These are phyloP conservation scores for Microctenopoma steveboyesi DNA, from an alignment of 2,797 vertebrate species.

Conservation along the genomic window DNA sequence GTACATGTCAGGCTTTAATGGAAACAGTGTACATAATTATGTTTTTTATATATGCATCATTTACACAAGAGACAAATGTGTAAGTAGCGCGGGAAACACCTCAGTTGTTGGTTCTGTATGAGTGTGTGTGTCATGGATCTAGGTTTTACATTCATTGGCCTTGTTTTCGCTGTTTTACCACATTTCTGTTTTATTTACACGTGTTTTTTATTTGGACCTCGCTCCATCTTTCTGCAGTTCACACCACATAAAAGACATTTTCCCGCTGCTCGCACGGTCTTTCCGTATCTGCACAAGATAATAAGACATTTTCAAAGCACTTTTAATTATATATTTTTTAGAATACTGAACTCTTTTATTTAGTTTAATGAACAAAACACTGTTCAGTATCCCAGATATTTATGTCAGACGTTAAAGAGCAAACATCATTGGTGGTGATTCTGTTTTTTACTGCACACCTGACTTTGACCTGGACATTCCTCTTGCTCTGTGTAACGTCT, in stretches of 20 bases:
- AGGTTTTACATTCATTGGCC: slow-evolving; percentile 18
- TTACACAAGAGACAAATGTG: slow-evolving; percentile 20
- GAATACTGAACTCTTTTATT: background rate
- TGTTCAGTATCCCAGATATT: slow-evolving; percentile 27
- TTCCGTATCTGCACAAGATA: background rate
- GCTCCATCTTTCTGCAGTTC: slow-evolving; percentile 24
- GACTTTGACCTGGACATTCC: slow-evolving; percentile 69
- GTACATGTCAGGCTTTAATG: background rate
- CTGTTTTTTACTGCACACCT: slow-evolving; percentile 56
- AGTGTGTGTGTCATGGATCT: background rate
- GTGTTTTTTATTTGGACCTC: slow-evolving; percentile 58
- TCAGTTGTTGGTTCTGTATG: slow-evolving; percentile 2
- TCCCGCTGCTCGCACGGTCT: background rate
- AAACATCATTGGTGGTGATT: slow-evolving; percentile 53
- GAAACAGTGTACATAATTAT: background rate
- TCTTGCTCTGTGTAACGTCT: slow-evolving; percentile 68
- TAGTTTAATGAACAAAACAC: slow-evolving; percentile 27
- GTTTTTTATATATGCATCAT: background rate
- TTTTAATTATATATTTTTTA: slow-evolving; percentile 6
- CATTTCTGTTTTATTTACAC: slow-evolving; percentile 44
- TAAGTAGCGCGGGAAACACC: slow-evolving; percentile 6
- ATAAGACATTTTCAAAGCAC: background rate
- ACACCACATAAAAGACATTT: slow-evolving; percentile 33
- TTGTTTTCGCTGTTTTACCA: background rate
- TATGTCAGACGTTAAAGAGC: slow-evolving; percentile 52